Base-by-base conservation (phyloP, 2,888 invertebrate species). In the Choristoneura rosaceana region DNA sequence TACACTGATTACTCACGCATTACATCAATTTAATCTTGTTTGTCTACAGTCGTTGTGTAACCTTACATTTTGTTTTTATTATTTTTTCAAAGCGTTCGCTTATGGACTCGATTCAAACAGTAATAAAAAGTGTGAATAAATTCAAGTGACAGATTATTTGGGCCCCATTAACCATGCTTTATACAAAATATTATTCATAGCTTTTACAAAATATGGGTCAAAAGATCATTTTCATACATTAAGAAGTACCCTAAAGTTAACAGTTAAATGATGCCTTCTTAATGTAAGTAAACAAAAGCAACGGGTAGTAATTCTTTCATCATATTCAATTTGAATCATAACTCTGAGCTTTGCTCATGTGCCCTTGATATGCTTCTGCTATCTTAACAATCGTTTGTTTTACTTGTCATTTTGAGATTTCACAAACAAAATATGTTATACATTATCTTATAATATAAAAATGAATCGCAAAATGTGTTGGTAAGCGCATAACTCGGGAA, bases 261-360 rank as follows among this genome's bases (percentile, higher is more conserved):
- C 17, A 9, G 52, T 52, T 52, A 52, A 52, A 52, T 52, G 52
- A 52, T 17, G 43, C 52, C 52, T 52, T 52, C 47, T n/a, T n/a
- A 47, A 47, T 38, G 38, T 38, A 7, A n/a, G 10, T 41, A 41
- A 41, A 41, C 41, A 10, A 43, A 43, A 25, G 25, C 25, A 25
- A 25, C 25, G 25, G 25, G 25, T 25, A 25, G 2, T 25, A 41
- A 41, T 41, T n/a, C n/a, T n/a, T n/a, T n/a, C n/a, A n/a, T n/a
- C n/a, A n/a, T n/a, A n/a, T n/a, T n/a, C n/a, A n/a, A n/a, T n/a
- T 41, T 41, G 0, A 41, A 10, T 41, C 41, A 41, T 8, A 41
- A 41, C 25, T 25, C 25, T 25, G 25, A 25, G 25, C 25, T 25
- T 25, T 25, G 25, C 25, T 25, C 25, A 25, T 25, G 25, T 25